phyloP scores from a whole-genome alignment of 1,140 invertebrate genomes.

The Ostrea denselamellosa region DNA sequence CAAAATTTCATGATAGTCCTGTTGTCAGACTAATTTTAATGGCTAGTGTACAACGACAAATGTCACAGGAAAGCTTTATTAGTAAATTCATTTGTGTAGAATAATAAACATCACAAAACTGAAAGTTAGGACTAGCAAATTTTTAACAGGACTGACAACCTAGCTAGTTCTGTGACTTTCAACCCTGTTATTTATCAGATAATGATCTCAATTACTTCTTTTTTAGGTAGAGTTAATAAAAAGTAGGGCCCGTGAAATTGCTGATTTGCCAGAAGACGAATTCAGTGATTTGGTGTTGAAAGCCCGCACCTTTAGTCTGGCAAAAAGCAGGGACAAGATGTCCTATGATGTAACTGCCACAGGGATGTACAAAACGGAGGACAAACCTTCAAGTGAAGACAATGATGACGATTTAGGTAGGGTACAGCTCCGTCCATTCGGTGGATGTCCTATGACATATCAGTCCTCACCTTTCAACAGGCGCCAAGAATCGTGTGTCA shows the following conservation, averaged over 20 bases:
- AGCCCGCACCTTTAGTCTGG: slow-evolving; percentile 70
- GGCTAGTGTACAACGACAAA: no score
- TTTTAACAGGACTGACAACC: no score
- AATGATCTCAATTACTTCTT: slow-evolving; percentile 39
- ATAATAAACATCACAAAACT: no score
- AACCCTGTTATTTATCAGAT: no score
- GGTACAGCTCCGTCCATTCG: slow-evolving; percentile 2
- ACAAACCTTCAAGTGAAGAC: slow-evolving; percentile 22
- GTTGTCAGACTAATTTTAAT: no score
- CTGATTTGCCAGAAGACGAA: slow-evolving; percentile 69
- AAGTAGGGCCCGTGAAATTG: slow-evolving; percentile 64
- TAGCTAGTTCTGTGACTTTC: no score
- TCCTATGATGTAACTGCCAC: slow-evolving; percentile 39
- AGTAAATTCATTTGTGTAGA: no score
- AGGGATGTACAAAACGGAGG: slow-evolving; percentile 13
- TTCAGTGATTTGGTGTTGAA: slow-evolving; percentile 67
- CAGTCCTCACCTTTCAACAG: neutral
- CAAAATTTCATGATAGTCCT: no score
- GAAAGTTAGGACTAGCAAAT: no score
- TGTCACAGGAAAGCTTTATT: no score
- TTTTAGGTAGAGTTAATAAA: slow-evolving; percentile 71
- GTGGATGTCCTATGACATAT: neutral
- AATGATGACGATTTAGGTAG: slow-evolving; percentile 56
- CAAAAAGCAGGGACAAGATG: slow-evolving; percentile 54
- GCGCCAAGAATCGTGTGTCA: slow-evolving; percentile 37